Conservation (phyloP, 2,888 invertebrate species). For the Hipparchia semele region DNA sequence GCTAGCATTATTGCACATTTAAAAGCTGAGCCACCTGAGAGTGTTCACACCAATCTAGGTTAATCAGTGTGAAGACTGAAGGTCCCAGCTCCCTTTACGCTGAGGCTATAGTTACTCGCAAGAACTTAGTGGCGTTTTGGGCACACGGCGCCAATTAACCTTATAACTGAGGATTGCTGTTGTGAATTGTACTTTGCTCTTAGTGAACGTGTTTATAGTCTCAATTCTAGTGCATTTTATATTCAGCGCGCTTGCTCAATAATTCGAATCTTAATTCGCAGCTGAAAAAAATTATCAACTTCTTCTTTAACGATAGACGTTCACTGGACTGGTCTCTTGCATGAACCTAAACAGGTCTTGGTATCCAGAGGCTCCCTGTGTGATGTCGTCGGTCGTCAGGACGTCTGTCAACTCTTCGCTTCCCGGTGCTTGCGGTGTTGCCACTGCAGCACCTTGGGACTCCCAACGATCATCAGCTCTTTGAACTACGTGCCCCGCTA, state of each 20-base stretch:
- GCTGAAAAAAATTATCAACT: too few relatives aligned
- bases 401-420: too few relatives aligned
- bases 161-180: not conserved
- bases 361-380: too few relatives aligned
- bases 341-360: too few relatives aligned
- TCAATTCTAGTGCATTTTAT: not conserved
- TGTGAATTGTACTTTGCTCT: not conserved
- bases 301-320: too few relatives aligned
- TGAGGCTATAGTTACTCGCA: not conserved
- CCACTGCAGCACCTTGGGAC: too few relatives aligned
- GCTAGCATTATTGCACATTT: not conserved
- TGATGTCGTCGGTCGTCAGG: too few relatives aligned
- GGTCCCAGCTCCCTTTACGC: not conserved
- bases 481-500: too few relatives aligned
- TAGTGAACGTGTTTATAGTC: not conserved
- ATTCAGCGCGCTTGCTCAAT: not conserved
- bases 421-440: too few relatives aligned
- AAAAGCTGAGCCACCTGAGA: not conserved
- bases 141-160: conserved; percentile 15
- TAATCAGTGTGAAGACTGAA: not conserved
- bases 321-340: too few relatives aligned
- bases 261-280: too few relatives aligned
- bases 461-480: too few relatives aligned
- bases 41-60: conserved; percentile 7
- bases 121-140: conserved; percentile 13